Evolutionary conservation across 2,888 invertebrate genomes (phyloP).

Genomic region (Lycophotia porphyrea): DNA sequence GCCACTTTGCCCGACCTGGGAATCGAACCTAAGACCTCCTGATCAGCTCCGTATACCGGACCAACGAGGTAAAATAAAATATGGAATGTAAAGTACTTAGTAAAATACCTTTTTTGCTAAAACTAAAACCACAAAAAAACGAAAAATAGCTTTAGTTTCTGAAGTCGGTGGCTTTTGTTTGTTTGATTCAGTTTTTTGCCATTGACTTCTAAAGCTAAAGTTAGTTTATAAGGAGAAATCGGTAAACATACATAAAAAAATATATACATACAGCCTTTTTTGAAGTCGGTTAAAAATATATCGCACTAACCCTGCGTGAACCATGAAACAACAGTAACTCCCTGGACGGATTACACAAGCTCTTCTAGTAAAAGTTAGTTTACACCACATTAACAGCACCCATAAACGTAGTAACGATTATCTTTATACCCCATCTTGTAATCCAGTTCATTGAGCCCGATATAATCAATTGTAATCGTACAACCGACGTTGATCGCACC

Average conservation of each 20-base stretch:
- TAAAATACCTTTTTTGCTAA: too few species aligned
- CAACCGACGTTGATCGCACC: slow-evolving; percentile 21
- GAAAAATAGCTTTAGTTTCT: too few species aligned
- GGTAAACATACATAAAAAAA: too few species aligned
- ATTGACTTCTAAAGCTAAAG: too few species aligned
- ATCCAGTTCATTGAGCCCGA: slow-evolving; percentile 25
- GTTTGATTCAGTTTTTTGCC: too few species aligned
- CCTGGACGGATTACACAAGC: neutral
- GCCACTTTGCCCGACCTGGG: neutral
- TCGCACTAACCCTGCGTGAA: neutral
- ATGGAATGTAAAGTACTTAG: neutral
- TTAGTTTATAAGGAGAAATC: too few species aligned
- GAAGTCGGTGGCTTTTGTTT: too few species aligned
- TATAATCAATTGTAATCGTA: slow-evolving; percentile 48
- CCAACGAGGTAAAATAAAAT: neutral
- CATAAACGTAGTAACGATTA: slow-evolving; percentile 15
- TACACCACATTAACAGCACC: slow-evolving; percentile 21
- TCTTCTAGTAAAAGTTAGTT: slow-evolving; percentile 4
- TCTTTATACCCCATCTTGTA: slow-evolving; percentile 16
- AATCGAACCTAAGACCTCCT: neutral
- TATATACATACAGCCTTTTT: too few species aligned
- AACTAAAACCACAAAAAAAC: too few species aligned
- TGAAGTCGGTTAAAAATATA: too few species aligned
- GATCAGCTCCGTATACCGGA: neutral
- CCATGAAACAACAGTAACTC: neutral